These are phyloP conservation scores for Chironex yamaguchii DNA, from an alignment of 30 jellyfish, hydroid and myxozoan species.

Conservation along the genomic window DNA sequence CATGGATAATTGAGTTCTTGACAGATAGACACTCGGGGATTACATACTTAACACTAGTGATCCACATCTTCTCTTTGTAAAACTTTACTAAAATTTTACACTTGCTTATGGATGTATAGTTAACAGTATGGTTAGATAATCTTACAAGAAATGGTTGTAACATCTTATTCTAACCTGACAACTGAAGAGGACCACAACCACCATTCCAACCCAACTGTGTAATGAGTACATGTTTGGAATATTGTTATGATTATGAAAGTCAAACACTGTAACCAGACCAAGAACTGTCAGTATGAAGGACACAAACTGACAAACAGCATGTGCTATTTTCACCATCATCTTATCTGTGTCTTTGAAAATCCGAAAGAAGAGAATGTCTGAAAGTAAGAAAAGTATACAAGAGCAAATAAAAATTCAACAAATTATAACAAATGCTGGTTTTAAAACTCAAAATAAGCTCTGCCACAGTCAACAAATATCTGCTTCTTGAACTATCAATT, in stretches of 20 bases:
- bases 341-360: slow-evolving; percentile 73
- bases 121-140: too few relatives aligned
- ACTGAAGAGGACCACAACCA: slow-evolving; percentile 79
- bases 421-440: too few relatives aligned
- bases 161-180: slow-evolving; percentile 69
- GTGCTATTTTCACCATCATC: slow-evolving; percentile 69
- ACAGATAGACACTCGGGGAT: too few relatives aligned
- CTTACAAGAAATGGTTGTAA: not conserved
- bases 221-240: slow-evolving; percentile 94
- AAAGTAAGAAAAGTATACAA: not conserved
- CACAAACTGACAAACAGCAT: slow-evolving; percentile 60
- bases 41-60: too few relatives aligned
- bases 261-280: slow-evolving; percentile 94
- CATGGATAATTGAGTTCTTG: too few relatives aligned
- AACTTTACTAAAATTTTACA: too few relatives aligned
- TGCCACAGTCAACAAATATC: too few relatives aligned
- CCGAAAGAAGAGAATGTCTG: slow-evolving; percentile 90
- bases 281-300: slow-evolving; percentile 76
- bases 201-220: slow-evolving; percentile 97
- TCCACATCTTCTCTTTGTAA: too few relatives aligned
- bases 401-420: not conserved
- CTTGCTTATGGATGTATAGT: too few relatives aligned
- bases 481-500: too few relatives aligned
- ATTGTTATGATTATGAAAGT: slow-evolving; percentile 81
- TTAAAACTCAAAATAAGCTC: too few relatives aligned